phyloP scores from a whole-genome alignment of 2,797 vertebrate genomes.

The Vultur gryphus region DNA sequence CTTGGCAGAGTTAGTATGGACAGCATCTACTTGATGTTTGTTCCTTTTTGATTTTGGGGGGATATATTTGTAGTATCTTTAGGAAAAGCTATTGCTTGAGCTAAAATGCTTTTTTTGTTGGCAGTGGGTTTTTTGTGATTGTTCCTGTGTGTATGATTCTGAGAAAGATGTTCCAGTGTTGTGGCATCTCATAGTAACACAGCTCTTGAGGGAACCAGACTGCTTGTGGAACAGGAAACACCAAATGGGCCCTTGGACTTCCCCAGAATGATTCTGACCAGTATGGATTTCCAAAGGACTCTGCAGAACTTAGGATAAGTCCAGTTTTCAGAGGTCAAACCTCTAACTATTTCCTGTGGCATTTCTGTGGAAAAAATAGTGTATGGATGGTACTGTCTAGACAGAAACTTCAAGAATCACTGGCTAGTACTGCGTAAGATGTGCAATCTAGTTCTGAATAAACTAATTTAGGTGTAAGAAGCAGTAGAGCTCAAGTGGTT shows the following conservation, averaged over 20 bases:
- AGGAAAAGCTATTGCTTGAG: not conserved
- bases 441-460: not conserved
- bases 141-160: not conserved
- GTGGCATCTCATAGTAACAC: not conserved
- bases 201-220: not conserved
- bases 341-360: not conserved
- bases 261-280: not conserved
- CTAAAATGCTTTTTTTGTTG: not conserved
- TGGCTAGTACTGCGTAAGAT: not conserved
- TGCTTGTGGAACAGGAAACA: not conserved
- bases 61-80: not conserved
- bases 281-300: not conserved
- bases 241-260: not conserved
- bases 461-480: not conserved
- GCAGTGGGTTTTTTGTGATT: not conserved
- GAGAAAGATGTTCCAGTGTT: not conserved
- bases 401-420: not conserved
- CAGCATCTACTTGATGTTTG: not conserved
- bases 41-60: not conserved
- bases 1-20: not conserved
- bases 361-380: not conserved
- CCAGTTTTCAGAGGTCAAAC: not conserved
- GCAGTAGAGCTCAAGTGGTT: not conserved
- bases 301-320: not conserved
- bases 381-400: not conserved